Evolutionary conservation across 2,797 vertebrate genomes (phyloP).

Genomic region (Pampus argenteus): DNA sequence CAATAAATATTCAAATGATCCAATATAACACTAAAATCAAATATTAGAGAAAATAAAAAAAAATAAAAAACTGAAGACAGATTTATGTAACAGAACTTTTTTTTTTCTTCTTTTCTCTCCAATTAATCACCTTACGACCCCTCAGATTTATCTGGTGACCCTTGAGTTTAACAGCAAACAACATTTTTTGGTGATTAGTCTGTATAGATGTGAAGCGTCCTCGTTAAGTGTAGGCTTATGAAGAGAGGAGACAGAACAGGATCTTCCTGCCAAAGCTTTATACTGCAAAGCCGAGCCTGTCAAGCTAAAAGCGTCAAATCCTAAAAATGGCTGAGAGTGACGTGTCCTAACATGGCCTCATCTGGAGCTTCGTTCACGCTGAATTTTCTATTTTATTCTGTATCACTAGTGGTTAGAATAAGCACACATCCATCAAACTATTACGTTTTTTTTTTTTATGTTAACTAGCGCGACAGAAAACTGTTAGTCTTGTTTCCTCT

Average conservation of each 20-base stretch:
- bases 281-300: neutral
- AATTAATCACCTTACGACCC: no score
- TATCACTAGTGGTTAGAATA: neutral
- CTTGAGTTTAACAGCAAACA: no score
- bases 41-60: no score
- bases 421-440: neutral
- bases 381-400: no score
- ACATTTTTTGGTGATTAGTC: neutral
- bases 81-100: no score
- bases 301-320: no score
- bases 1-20: no score
- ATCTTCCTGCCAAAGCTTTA: neutral
- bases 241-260: neutral
- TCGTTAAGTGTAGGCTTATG: neutral
- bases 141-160: no score
- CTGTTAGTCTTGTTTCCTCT: neutral
- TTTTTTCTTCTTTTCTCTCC: no score
- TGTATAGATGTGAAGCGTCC: neutral
- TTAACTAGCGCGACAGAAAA: neutral
- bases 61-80: no score
- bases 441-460: neutral
- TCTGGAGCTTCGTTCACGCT: neutral
- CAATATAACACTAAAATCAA: no score
- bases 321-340: conserved; percentile 3
- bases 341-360: neutral